Percentiles rank a stretch among this genome's conserved stretches.
phyloP scores from a whole-genome alignment of 2,113 vertebrate species.

The Mohoua ochrocephala region DNA sequence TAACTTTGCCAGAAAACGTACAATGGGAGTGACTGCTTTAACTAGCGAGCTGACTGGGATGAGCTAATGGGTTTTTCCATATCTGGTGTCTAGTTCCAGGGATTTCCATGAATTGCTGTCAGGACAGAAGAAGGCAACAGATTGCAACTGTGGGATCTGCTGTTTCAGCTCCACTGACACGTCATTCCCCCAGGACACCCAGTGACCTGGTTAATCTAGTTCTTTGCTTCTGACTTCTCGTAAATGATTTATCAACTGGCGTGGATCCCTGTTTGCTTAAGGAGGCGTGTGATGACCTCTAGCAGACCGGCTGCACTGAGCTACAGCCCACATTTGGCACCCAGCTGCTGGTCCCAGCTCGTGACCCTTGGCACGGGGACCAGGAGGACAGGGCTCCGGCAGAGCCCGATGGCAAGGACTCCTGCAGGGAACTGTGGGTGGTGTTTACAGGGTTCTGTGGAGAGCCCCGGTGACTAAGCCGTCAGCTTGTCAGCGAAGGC shows the following conservation, averaged over 20 bases:
- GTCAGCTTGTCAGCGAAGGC: fast-evolving
- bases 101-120: constrained; percentile 54
- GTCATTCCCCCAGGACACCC: constrained; percentile 67
- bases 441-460: not conserved
- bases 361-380: constrained; percentile 11
- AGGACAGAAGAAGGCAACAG: constrained; percentile 37
- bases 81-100: constrained; percentile 51
- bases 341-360: constrained; percentile 1
- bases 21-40: constrained; percentile 29
- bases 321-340: constrained; percentile 37
- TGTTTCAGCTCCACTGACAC: constrained; percentile 68
- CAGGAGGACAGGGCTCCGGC: not conserved
- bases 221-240: constrained; percentile 63
- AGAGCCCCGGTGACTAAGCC: not conserved
- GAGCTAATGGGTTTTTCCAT: constrained; percentile 66
- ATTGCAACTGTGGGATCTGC: constrained; percentile 62
- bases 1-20: not conserved
- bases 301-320: constrained; percentile 25
- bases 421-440: not conserved
- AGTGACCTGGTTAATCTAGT: constrained; percentile 72
- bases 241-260: constrained; percentile 74
- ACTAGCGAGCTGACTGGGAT: constrained; percentile 29
- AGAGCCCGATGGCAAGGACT: not conserved
- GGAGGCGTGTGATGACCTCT: constrained; percentile 68
- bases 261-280: constrained; percentile 71